These are phyloP conservation scores for Dichetophora obliterata DNA, from an alignment of 2,888 invertebrate species.

Conservation along the genomic window DNA sequence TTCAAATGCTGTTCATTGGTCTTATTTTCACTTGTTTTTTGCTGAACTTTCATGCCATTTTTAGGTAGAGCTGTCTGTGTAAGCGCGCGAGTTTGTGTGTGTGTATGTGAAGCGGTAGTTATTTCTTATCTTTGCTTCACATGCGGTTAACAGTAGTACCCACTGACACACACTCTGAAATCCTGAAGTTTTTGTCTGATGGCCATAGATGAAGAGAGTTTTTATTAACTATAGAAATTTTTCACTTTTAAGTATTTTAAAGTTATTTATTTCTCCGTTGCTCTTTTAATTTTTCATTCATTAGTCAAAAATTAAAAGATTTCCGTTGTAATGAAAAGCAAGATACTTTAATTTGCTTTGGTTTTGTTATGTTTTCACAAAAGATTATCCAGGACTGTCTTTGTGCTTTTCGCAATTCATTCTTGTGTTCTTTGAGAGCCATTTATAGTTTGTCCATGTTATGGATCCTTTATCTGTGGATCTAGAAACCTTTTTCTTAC, in stretches of 20 bases:
- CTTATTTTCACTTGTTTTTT: constrained; percentile 26
- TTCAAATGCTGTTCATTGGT: constrained; percentile 42
- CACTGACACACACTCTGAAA: neutral
- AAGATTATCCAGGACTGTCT: too few relatives aligned
- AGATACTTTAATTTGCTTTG: too few relatives aligned
- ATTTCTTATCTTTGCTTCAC: constrained; percentile 60
- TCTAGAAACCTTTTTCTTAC: too few relatives aligned
- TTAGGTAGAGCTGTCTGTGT: neutral
- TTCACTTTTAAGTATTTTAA: neutral
- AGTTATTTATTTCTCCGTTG: neutral
- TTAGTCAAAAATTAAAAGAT: neutral
- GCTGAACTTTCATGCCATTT: neutral
- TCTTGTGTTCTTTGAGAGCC: too few relatives aligned
- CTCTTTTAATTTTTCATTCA: neutral
- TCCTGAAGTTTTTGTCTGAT: neutral
- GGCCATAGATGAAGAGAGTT: neutral
- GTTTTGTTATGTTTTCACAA: too few relatives aligned
- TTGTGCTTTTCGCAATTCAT: too few relatives aligned
- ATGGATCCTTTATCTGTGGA: too few relatives aligned
- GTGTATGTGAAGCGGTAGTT: constrained; percentile 47
- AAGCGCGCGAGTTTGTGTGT: constrained; percentile 3
- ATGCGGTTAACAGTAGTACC: constrained; percentile 48
- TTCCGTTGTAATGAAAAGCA: neutral
- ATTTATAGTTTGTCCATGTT: too few relatives aligned
- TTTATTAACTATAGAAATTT: neutral